Base-by-base conservation (phyloP, 2,888 invertebrate species). In the Melanargia galathea region DNA sequence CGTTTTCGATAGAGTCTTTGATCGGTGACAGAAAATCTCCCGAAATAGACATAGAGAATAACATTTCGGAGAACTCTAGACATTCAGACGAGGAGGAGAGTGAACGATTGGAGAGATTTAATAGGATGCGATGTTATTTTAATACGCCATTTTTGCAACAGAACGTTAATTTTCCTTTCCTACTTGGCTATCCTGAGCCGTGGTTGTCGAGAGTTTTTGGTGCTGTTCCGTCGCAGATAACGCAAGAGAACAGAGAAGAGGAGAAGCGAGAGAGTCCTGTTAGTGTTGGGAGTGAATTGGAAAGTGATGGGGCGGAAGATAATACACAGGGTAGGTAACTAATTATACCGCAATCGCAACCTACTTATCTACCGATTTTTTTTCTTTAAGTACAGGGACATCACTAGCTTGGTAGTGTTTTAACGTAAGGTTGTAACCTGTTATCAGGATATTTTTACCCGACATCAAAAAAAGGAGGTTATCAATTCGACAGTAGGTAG, bases 1-100 rank as follows among this genome's bases (percentile, higher is more conserved):
- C 94, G 1, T 94, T 94, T 78, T 93, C 93, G 0, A 94, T 94
- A 51, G 94, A 94, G 79, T 93, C 93, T 1, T 74, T 94, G 26
- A 94, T 94, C 22, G 92, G 92, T 0, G 82, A 85, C 11, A 75
- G 90, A 69, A 90, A 90, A 81, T 89, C 89, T 45, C 91, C 91
- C 1, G 90, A 90, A 66, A 90, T 91, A 40, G 90, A 90, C 64
- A 88, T 90, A 72, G 90, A 90, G 62, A 90, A 87, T 60, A 88
- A 86, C 67, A 68, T 85, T 16, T 86, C 87, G 1, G 89, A 90
- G 68, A 75, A 73, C 73, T 87, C 89, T 65, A 85, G 86, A 74
- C 82, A 83, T 54, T 91, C 90, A 1, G 90, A 90, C 51, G 91
- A 90, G 0, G 90, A 89, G 8, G 87, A 89, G 0, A 75, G 61